These are phyloP conservation scores for Monopterus albus DNA, from an alignment of 2,113 vertebrate genomes.

Conservation along the genomic window DNA sequence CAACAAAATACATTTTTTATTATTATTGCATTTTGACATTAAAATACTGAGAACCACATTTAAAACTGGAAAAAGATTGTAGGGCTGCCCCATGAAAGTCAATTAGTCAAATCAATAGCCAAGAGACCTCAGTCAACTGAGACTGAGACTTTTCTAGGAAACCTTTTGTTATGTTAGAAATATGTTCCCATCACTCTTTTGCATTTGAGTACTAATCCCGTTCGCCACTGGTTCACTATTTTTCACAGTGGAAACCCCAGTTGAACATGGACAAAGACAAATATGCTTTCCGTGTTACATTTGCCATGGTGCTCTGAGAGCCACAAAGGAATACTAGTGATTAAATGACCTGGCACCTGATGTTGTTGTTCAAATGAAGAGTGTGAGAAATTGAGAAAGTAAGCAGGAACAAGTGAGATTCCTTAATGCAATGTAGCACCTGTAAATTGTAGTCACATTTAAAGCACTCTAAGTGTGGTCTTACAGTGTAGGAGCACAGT, in stretches of 20 bases:
- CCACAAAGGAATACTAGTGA: conserved; percentile 15
- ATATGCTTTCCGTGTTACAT: not conserved
- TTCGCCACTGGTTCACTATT: conserved; percentile 8
- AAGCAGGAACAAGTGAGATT: conserved; percentile 28
- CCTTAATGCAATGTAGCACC: not conserved
- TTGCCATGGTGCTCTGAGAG: not conserved
- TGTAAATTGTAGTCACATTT: not conserved
- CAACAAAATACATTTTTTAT: not conserved
- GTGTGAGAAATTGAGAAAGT: conserved; percentile 59
- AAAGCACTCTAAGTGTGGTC: not conserved
- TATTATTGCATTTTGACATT: not conserved
- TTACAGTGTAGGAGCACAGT: not conserved
- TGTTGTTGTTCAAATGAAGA: conserved; percentile 41
- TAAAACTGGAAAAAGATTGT: no score
- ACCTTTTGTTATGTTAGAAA: conserved; percentile 16
- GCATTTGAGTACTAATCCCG: no score
- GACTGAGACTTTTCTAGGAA: no score
- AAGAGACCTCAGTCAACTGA: no score
- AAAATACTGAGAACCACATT: not conserved
- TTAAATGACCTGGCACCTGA: conserved; percentile 32
- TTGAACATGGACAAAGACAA: not conserved
- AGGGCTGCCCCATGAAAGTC: no score
- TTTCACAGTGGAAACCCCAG: conserved; percentile 7
- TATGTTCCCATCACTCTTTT: no score
- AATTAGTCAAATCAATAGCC: no score